Evolutionary conservation across 2,113 vertebrate species (phyloP), one percentile per base, ranked within the genome.

Genomic region (Cyphomyrus discorhynchus): DNA sequence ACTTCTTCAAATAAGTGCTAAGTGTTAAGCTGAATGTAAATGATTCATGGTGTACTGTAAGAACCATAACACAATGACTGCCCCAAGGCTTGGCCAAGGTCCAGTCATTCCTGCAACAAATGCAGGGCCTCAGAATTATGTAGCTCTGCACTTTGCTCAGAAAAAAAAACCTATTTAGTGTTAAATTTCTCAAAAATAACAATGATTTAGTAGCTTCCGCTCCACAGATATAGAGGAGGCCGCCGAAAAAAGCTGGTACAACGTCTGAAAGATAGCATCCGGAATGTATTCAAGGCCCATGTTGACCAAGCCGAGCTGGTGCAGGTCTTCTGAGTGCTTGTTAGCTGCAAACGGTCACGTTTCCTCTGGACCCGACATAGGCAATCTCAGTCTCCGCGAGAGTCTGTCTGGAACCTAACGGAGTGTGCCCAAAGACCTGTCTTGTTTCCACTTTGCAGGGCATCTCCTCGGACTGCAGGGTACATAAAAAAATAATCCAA

Each of bases 341-440:
- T 95, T 94, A 94, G 92, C 31, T 89, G 88, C 89, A 91, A 92
- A 82, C 89, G 91, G 56, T 45, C 87, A 86, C 21, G 56, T 0
- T 45, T 93, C 90, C 92, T 92, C 91, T 89, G 92, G 89, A 93
- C 90, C 91, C 92, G 91, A 94, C 92, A 93, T 87, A 93, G 93
- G 93, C 93, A 93, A 94, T 95, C 94, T 94, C 92, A 88, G 9
- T 87, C 88, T 90, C 92, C 35, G 42, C 90, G 89, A 47, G 83
- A 94, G 91, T 93, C 91, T 94, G 94, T 94, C 95, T 93, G 93
- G 94, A 90, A 92, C 92, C 93, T 94, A 92, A 93, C 90, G 91
- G 90, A 88, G 88, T 86, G 56, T 90, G 89, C 90, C 91, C 82
- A 3, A 77, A 87, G 89, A 53, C 91, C 92, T 88, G 91, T 88